Percentiles rank a stretch among this genome's conserved stretches.
Evolutionary conservation across 2,113 vertebrate genomes (phyloP).

Genomic region (Dasyornis broadbenti): DNA sequence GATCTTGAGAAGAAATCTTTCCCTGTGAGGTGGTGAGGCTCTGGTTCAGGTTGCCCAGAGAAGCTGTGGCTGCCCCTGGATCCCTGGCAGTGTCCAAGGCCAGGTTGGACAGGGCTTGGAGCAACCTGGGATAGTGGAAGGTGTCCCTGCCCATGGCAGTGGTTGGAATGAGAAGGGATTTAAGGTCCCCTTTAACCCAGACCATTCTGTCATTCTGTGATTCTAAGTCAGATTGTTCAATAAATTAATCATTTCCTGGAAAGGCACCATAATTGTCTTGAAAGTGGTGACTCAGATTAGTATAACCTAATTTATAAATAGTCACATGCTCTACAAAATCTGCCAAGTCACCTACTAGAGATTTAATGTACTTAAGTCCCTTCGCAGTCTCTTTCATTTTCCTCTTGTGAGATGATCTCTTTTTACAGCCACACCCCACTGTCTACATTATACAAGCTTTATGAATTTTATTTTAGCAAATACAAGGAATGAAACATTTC

Average conservation of each 20-base stretch:
- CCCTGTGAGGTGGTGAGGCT: background rate
- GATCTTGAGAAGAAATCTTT: background rate
- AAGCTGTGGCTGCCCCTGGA: background rate
- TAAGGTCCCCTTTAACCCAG: background rate
- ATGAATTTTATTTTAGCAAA: background rate
- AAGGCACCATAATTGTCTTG: background rate
- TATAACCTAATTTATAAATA: background rate
- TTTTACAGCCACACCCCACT: background rate
- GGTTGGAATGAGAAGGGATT: background rate
- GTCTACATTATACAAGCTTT: background rate
- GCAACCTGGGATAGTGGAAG: accelerated
- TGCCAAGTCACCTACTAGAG: background rate
- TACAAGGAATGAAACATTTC: background rate
- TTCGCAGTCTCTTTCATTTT: background rate
- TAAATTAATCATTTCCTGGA: background rate
- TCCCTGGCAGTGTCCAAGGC: background rate
- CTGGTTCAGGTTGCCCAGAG: background rate
- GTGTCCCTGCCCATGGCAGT: background rate
- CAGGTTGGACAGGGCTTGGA: accelerated
- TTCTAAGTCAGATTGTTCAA: background rate
- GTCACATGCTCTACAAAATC: background rate
- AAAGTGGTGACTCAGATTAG: background rate
- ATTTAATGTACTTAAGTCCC: background rate
- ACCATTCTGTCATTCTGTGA: too few relatives aligned
- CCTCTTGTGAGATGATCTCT: background rate